phyloP scores from a whole-genome alignment of 23 tunicate species.

The Phallusia fumigata region DNA sequence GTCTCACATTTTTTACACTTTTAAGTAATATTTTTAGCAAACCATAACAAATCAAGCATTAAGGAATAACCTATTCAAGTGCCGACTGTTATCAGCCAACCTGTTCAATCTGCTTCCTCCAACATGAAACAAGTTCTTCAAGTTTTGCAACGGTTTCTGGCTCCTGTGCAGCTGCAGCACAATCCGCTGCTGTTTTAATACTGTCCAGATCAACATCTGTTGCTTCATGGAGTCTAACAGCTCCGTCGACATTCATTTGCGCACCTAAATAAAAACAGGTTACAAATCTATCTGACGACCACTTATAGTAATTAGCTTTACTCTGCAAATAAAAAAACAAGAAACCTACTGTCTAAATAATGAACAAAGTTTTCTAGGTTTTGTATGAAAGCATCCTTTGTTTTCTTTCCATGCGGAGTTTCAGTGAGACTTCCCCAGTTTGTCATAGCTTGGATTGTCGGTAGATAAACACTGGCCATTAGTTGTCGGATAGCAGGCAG shows the following conservation, averaged over 20 bases:
- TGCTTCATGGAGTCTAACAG: slow-evolving; percentile 67
- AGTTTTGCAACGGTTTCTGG: slow-evolving; percentile 74
- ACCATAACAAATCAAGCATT: too few species aligned
- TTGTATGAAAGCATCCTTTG: slow-evolving; percentile 70
- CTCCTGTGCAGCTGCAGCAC: slow-evolving; percentile 79
- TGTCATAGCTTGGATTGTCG: slow-evolving; percentile 68
- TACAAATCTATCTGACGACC: background rate
- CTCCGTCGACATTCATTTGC: slow-evolving; percentile 88
- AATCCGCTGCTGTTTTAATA: slow-evolving; percentile 48
- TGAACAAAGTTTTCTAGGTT: slow-evolving; percentile 82
- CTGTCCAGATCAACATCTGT: slow-evolving; percentile 56
- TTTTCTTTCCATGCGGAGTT: slow-evolving; percentile 87
- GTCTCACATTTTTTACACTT: too few species aligned
- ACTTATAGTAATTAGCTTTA: background rate
- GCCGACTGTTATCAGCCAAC: slow-evolving; percentile 24
- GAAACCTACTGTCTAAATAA: slow-evolving; percentile 80
- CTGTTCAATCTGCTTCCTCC: slow-evolving; percentile 99
- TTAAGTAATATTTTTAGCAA: too few species aligned
- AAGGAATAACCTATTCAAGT: too few species aligned
- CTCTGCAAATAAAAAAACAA: background rate
- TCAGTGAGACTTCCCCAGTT: slow-evolving; percentile 82
- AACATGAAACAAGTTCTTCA: slow-evolving; percentile 91
- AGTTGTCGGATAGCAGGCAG: slow-evolving; percentile 83
- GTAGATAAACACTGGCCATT: slow-evolving; percentile 70
- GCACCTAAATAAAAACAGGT: slow-evolving; percentile 49